A percentile compares a stretch with the other conserved stretches of the same genome.
Conservation (phyloP, 1,140 invertebrate genomes). For the Drosophila pachea region DNA sequence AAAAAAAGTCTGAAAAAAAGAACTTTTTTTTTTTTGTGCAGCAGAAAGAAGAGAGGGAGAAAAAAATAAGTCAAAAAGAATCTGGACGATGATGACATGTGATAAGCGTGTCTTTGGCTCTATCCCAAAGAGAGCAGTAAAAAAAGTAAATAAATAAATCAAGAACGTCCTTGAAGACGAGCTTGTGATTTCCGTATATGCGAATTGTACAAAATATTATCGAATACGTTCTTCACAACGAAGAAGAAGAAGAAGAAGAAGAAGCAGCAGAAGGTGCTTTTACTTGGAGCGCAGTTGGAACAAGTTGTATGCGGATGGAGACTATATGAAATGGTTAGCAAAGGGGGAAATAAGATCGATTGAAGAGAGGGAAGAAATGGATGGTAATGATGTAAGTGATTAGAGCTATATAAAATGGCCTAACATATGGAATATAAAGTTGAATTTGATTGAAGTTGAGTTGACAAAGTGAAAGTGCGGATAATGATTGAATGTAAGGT, state of each 20-base stretch:
- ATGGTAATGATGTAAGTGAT: no score
- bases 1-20: slow-evolving; percentile 27
- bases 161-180: slow-evolving; percentile 72
- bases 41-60: not conserved
- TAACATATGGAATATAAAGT: no score
- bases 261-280: no score
- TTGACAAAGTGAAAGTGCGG: no score
- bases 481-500: no score
- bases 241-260: not conserved
- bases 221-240: slow-evolving; percentile 9
- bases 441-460: no score
- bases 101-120: slow-evolving; percentile 36
- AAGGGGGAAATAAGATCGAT: no score
- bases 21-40: not conserved
- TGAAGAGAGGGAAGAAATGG: no score
- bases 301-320: not conserved
- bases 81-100: slow-evolving; percentile 35
- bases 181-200: slow-evolving; percentile 76
- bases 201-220: slow-evolving; percentile 56
- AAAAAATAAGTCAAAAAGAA: slow-evolving; percentile 17
- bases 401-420: no score
- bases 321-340: no score
- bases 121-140: slow-evolving; percentile 27
- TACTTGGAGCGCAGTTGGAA: slow-evolving; percentile 2
- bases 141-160: slow-evolving; percentile 76